Conservation (phyloP, 2,888 invertebrate species). For the Itoplectis maculator region DNA sequence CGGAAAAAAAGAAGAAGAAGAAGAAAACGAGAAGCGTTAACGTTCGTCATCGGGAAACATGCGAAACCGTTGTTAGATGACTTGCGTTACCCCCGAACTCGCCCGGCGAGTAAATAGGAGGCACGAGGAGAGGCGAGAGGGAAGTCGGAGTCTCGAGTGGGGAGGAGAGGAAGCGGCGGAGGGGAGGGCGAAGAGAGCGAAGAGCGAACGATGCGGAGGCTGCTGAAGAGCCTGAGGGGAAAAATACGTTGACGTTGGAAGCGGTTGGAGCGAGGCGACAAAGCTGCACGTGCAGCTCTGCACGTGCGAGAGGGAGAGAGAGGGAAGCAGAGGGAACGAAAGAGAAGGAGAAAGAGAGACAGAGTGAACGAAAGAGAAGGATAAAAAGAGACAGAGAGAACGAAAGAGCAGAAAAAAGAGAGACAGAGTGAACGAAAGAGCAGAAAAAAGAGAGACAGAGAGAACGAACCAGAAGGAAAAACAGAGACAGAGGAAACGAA, state of each 20-base stretch:
- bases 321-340: conserved; percentile 42
- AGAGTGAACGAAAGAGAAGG: conserved; percentile 47
- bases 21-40: background rate
- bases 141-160: background rate
- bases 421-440: conserved; percentile 42
- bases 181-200: background rate
- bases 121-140: background rate
- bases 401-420: no score
- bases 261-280: background rate
- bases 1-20: background rate
- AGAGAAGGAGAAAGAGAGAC: conserved; percentile 48
- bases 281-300: conserved; percentile 23
- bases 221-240: conserved; percentile 1
- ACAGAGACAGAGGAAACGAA: conserved; percentile 49
- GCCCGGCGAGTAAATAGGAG: background rate
- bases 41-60: conserved; percentile 10
- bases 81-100: conserved; percentile 3
- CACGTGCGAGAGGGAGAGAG: no score
- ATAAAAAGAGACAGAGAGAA: no score
- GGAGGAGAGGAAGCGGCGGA: background rate
- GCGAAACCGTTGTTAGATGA: conserved; percentile 15
- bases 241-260: background rate
- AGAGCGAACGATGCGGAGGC: background rate
- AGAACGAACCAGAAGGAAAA: conserved; percentile 43
- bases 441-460: no score